These are phyloP conservation scores for Drosophila pallidifrons DNA, from an alignment of 1,140 invertebrate genomes.

Conservation along the genomic window DNA sequence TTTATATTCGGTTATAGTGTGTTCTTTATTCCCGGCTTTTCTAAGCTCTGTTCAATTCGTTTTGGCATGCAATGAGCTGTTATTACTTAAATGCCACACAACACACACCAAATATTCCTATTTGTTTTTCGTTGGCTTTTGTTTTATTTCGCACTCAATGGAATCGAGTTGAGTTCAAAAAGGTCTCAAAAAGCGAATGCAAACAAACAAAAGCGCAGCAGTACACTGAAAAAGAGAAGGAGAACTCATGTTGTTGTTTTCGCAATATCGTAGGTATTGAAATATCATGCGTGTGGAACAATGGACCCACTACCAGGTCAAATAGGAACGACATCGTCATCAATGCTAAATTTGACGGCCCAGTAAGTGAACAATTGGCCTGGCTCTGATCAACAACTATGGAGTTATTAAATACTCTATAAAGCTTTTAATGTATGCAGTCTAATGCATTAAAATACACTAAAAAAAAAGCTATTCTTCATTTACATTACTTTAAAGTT, in stretches of 20 bases:
- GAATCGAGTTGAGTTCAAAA: slow-evolving; percentile 14
- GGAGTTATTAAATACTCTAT: slow-evolving; percentile 22
- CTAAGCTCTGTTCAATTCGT: background rate
- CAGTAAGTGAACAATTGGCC: slow-evolving; percentile 76
- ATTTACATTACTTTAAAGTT: no score
- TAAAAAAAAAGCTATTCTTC: no score
- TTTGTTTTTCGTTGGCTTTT: slow-evolving; percentile 38
- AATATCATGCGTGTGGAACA: slow-evolving; percentile 64
- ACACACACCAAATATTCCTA: slow-evolving; percentile 23
- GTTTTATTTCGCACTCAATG: slow-evolving; percentile 44
- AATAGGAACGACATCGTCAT: slow-evolving; percentile 29
- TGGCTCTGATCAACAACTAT: slow-evolving; percentile 37
- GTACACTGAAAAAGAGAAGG: slow-evolving; percentile 1
- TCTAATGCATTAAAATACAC: no score
- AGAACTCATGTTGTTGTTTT: slow-evolving; percentile 46
- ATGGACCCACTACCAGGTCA: slow-evolving; percentile 52
- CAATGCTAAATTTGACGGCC: slow-evolving; percentile 36
- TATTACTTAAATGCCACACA: slow-evolving; percentile 39
- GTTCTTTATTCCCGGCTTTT: background rate
- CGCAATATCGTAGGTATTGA: slow-evolving; percentile 40
- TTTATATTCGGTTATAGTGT: no score
- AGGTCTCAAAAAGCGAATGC: slow-evolving; percentile 34
- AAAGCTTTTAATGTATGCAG: background rate
- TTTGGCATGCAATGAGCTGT: slow-evolving; percentile 48
- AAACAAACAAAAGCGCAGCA: slow-evolving; percentile 78